Conservation (phyloP, 2,113 vertebrate species). For the Danio rerio region GRCz12tu NC_133180.1:17852501-17853000, state of each 20-base stretch:
- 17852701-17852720: background rate
- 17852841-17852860: no score
- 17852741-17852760: constrained; percentile 15
- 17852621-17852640: background rate
- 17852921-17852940: no score
- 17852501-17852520: background rate
- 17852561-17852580: background rate
- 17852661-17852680: background rate
- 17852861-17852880: no score
- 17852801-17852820: background rate
- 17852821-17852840: no score
- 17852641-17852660: constrained; percentile 6
- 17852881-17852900: no score
- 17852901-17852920: no score
- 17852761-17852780: background rate
- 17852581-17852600: background rate
- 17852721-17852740: constrained; percentile 6
- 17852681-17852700: background rate
- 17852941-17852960: no score
- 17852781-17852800: background rate
- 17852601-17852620: background rate
- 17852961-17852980: no score
- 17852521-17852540: background rate
- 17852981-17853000: no score
- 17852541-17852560: background rate